phyloP scores from a whole-genome alignment of 2,888 invertebrate genomes.

The Matsumyia berberina region DNA sequence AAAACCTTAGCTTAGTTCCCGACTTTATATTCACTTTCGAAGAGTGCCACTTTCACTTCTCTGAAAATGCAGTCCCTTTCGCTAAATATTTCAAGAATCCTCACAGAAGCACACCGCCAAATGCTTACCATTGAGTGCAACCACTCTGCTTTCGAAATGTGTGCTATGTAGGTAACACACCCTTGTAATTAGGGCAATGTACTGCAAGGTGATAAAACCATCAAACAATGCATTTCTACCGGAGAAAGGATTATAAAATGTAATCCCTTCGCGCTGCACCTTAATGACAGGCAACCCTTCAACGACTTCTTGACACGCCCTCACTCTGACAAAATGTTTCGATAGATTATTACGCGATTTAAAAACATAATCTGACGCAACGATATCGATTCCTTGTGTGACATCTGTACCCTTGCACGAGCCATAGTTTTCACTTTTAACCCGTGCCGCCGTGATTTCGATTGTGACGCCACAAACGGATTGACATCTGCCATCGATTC shows the following conservation, averaged over 20 bases:
- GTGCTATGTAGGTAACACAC: background rate
- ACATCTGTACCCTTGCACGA: conserved; percentile 58
- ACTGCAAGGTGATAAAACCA: background rate
- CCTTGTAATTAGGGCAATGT: background rate
- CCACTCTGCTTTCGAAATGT: background rate
- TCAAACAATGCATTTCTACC: background rate
- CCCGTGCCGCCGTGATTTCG: conserved; percentile 26
- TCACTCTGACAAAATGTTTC: conserved; percentile 8
- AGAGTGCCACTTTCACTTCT: too few species aligned
- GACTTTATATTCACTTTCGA: background rate
- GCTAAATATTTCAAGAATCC: background rate
- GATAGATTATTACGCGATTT: conserved; percentile 25
- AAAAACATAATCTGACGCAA: conserved; percentile 1
- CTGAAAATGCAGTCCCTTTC: too few species aligned
- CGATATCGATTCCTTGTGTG: conserved; percentile 30
- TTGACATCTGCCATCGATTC: conserved; percentile 51
- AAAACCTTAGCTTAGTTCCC: too few species aligned
- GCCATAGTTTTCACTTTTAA: conserved; percentile 58
- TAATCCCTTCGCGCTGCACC: conserved; percentile 15
- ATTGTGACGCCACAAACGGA: conserved; percentile 23
- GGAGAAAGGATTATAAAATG: background rate
- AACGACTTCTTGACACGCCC: conserved; percentile 46
- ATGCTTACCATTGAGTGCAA: background rate
- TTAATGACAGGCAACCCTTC: conserved; percentile 36
- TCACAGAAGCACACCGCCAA: background rate